phyloP scores from a whole-genome alignment of 2,113 vertebrate genomes.

The Shinisaurus crocodilurus region DNA sequence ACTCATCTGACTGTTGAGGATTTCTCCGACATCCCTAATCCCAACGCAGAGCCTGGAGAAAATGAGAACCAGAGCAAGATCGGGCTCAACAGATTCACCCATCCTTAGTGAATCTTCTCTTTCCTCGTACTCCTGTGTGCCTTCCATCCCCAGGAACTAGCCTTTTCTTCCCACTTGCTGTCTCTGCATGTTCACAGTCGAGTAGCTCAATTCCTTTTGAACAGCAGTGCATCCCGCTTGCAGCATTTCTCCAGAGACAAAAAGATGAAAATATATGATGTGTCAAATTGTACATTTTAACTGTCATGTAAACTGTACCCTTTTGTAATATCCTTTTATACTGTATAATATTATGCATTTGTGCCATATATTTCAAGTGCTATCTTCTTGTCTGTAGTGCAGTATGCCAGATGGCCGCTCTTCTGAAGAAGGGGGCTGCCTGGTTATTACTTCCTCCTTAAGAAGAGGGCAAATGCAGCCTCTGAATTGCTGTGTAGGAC shows the following conservation, averaged over 20 bases:
- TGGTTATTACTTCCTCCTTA: constrained; percentile 51
- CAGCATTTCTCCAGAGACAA: constrained; percentile 38
- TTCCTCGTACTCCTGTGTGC: neutral
- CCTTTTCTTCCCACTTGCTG: neutral
- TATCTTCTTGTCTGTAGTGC: constrained; percentile 42
- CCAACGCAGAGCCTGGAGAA: too few species aligned
- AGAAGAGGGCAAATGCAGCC: constrained; percentile 7
- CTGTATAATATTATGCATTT: constrained; percentile 59
- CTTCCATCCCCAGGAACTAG: accelerated
- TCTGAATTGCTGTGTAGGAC: neutral
- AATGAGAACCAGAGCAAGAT: too few species aligned
- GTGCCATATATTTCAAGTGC: constrained; percentile 50
- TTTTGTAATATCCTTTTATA: constrained; percentile 66
- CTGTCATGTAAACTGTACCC: constrained; percentile 56
- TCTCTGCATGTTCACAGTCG: neutral
- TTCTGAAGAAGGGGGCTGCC: constrained; percentile 39
- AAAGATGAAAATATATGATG: constrained; percentile 46
- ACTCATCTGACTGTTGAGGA: too few species aligned
- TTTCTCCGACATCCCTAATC: too few species aligned
- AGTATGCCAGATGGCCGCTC: constrained; percentile 34
- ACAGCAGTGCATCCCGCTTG: constrained; percentile 38
- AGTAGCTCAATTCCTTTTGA: constrained; percentile 20
- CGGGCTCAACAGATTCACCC: too few species aligned
- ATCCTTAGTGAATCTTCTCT: neutral
- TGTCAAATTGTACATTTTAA: constrained; percentile 60